Percentiles rank a stretch among this genome's conserved stretches.
phyloP scores from a whole-genome alignment of 2,888 invertebrate species.

The Hirtodrosophila trivittata region DNA sequence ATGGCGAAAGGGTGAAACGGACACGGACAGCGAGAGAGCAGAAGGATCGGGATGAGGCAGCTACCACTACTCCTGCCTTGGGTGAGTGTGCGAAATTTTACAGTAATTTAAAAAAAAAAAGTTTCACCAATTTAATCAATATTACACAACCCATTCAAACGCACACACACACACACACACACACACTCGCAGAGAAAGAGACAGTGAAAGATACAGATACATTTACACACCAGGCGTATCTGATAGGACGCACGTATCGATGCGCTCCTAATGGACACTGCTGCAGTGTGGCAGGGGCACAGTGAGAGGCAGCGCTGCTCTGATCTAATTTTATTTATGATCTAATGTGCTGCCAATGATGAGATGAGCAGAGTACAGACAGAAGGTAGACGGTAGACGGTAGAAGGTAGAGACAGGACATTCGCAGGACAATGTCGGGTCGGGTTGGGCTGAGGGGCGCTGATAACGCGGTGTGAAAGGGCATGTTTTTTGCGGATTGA shows the following conservation, averaged over 20 bases:
- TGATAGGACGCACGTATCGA: slow-evolving; percentile 58
- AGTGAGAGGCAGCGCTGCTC: slow-evolving; percentile 37
- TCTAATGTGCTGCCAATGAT: slow-evolving; percentile 72
- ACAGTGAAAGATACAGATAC: slow-evolving; percentile 33
- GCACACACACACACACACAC: slow-evolving; percentile 32
- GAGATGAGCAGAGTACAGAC: slow-evolving; percentile 21
- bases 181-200: slow-evolving; percentile 7
- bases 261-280: slow-evolving; percentile 71
- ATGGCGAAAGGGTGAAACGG: slow-evolving; percentile 69
- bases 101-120: slow-evolving; percentile 81
- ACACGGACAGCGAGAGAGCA: slow-evolving; percentile 30
- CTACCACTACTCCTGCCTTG: slow-evolving; percentile 29
- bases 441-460: slow-evolving; percentile 35
- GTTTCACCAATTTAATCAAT: slow-evolving; percentile 82
- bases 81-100: slow-evolving; percentile 82
- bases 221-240: slow-evolving; percentile 68
- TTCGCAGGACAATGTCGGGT: slow-evolving; percentile 28
- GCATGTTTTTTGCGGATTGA: slow-evolving; percentile 83
- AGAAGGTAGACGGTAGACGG: not conserved
- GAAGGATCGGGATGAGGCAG: slow-evolving; percentile 13
- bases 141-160: slow-evolving; percentile 72
- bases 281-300: slow-evolving; percentile 30
- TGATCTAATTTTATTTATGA: slow-evolving; percentile 81
- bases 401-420: not conserved
- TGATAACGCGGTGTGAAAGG: slow-evolving; percentile 81